Evolutionary conservation across 1,140 invertebrate species (phyloP).

Genomic region (Eufriesea mexicana): DNA sequence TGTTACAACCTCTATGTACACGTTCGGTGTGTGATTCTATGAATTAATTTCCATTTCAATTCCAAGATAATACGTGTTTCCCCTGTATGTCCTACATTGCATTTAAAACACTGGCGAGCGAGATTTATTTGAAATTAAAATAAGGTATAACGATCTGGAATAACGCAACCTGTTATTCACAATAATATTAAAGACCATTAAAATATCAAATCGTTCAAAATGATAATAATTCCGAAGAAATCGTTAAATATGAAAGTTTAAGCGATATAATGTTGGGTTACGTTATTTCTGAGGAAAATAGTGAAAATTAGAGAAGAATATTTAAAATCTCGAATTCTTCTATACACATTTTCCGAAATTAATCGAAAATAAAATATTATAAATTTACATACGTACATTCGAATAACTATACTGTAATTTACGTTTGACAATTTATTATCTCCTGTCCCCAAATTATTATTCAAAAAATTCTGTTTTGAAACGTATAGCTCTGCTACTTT

Average conservation of each 20-base stretch:
- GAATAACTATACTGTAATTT: not conserved
- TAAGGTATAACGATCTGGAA: not conserved
- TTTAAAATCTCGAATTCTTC: no score
- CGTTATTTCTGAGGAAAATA: no score
- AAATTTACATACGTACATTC: not conserved
- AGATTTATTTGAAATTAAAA: not conserved
- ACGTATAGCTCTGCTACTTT: no score
- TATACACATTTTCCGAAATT: no score
- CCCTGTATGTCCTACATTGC: not conserved
- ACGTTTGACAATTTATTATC: rapidly evolving
- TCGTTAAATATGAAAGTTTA: no score
- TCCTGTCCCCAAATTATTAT: not conserved
- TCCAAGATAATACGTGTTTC: not conserved
- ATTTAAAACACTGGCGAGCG: not conserved
- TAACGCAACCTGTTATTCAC: not conserved
- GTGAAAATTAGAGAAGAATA: no score
- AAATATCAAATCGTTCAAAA: not conserved
- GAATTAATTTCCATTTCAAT: not conserved
- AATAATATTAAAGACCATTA: not conserved
- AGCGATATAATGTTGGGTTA: no score
- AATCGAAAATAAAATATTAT: not conserved
- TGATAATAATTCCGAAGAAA: no score
- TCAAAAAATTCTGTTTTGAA: no score
- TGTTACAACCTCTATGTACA: not conserved
- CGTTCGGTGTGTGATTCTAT: not conserved